Percentiles rank a stretch among this genome's conserved stretches.
Evolutionary conservation across 2,113 vertebrate genomes (phyloP).

Genomic region (Plotosus lineatus): DNA sequence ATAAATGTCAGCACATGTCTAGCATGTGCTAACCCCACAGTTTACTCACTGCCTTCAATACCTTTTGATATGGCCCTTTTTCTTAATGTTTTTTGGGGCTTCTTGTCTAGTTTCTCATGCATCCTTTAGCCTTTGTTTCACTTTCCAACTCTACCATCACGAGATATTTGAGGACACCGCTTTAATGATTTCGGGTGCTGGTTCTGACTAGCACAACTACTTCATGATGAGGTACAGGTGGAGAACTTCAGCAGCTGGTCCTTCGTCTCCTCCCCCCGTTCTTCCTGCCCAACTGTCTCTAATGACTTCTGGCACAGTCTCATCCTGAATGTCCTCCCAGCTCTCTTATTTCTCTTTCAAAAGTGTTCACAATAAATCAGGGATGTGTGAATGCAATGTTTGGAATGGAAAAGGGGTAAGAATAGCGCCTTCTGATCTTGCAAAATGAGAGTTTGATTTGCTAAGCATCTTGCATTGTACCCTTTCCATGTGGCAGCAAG

Average conservation of each 20-base stretch:
- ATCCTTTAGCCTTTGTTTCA: conserved; percentile 32
- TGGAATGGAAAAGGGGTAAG: conserved; percentile 2
- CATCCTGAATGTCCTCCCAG: conserved; percentile 13
- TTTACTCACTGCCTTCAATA: neutral
- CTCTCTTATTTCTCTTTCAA: conserved; percentile 25
- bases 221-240: conserved; percentile 53
- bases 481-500: neutral
- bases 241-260: conserved; percentile 39
- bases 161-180: conserved; percentile 4
- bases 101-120: conserved; percentile 13
- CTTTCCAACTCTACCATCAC: neutral
- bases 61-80: conserved; percentile 25
- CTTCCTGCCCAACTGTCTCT: neutral
- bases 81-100: conserved; percentile 27
- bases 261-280: neutral
- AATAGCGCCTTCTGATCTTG: neutral
- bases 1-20: conserved; percentile 51
- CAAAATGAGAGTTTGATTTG: conserved; percentile 33
- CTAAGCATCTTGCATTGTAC: conserved; percentile 15
- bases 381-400: conserved; percentile 24
- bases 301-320: conserved; percentile 25
- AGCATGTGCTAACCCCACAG: conserved; percentile 34
- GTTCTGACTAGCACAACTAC: conserved; percentile 43
- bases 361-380: conserved; percentile 30
- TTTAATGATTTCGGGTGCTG: conserved; percentile 47